Conservation (phyloP, 2,888 invertebrate species). For the Campoletis raptor region DNA sequence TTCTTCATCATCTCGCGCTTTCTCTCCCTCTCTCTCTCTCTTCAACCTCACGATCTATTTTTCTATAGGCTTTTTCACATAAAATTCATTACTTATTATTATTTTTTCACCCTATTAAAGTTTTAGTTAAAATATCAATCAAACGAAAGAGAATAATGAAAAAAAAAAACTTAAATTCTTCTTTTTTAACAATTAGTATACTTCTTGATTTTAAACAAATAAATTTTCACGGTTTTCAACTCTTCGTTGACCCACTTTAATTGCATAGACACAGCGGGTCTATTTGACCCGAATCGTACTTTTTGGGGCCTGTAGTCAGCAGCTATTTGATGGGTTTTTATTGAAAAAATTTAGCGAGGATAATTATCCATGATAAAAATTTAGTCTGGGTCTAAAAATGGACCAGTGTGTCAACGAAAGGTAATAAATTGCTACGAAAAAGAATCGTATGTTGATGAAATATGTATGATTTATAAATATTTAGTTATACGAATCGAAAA, state of each 20-base stretch:
- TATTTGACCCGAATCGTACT: not conserved
- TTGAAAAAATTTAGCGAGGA: not conserved
- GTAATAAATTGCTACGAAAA: not conserved
- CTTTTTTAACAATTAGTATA: not conserved
- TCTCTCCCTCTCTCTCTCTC: constrained; percentile 1
- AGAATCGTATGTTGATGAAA: not conserved
- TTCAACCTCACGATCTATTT: not conserved
- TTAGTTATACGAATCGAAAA: not conserved
- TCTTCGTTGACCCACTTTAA: not conserved
- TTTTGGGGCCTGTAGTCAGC: not conserved
- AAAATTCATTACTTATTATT: not conserved
- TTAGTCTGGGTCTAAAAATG: not conserved
- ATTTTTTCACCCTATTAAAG: not conserved
- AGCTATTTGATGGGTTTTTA: not conserved
- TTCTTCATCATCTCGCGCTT: constrained; percentile 8
- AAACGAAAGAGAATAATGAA: not conserved
- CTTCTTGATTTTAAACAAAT: not conserved
- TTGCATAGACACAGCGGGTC: not conserved
- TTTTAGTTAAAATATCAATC: not conserved
- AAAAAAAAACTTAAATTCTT: not conserved
- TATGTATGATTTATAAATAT: not conserved
- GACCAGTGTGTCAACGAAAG: not conserved
- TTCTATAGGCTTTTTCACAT: not conserved
- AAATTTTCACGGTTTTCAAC: not conserved
- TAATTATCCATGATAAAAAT: not conserved